Evolutionary conservation across 1,140 invertebrate species (phyloP).

Genomic region (Melanaphis sacchari): DNA sequence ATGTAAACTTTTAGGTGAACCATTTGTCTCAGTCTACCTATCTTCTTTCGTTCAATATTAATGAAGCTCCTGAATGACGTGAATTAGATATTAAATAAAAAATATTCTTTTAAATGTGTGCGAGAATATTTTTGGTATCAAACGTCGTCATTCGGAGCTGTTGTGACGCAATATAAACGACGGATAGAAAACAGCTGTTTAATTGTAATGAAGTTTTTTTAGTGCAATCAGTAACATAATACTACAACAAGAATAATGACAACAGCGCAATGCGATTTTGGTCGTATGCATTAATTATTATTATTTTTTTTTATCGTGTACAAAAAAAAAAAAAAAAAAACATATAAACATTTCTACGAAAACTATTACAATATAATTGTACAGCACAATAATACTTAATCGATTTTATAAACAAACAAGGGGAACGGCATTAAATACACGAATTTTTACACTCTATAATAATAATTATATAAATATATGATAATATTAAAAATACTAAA

Average conservation of each 20-base stretch:
- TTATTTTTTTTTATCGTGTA: constrained; percentile 4
- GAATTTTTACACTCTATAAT: too few relatives aligned
- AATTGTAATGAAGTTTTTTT: not conserved
- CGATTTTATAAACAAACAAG: not conserved
- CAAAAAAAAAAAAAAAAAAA: not conserved
- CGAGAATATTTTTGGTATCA: not conserved
- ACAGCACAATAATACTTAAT: not conserved
- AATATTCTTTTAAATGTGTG: not conserved
- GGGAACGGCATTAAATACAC: not conserved
- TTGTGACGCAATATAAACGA: not conserved
- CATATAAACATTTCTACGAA: not conserved
- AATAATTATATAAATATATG: not conserved
- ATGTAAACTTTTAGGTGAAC: too few relatives aligned
- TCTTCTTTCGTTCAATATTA: not conserved
- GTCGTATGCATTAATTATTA: not conserved
- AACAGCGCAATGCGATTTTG: not conserved
- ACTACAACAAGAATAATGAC: not conserved
- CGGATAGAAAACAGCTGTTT: not conserved
- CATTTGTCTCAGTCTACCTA: not conserved
- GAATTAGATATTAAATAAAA: not conserved
- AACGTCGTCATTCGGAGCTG: not conserved
- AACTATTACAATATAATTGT: not conserved
- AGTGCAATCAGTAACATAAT: not conserved
- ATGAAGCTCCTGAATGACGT: not conserved
- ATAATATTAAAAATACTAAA: not conserved